Evolutionary conservation across 2,888 invertebrate species (phyloP), one percentile per base, ranked within the genome.

Genomic region (Phrixothrix hirtus): DNA sequence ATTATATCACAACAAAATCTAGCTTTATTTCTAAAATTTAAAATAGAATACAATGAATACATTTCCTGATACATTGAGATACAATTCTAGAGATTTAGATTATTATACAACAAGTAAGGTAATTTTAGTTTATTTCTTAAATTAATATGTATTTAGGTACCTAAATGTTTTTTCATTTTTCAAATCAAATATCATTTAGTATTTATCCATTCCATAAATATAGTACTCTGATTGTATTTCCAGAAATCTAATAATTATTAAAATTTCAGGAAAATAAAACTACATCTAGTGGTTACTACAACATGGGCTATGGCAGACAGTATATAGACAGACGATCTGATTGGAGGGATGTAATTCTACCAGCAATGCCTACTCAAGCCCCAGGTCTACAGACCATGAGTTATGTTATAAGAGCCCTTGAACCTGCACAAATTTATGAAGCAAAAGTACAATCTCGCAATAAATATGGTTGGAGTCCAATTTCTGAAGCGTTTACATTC

Each of bases 361-460:
- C 83, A 9, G 81, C 82, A 31, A 71, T 46, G 49, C 59, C 62
- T 7, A 45, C 75, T 44, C 80, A 80, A 67, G 61, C 66, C 37
- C 78, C 79, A 55, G 81, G 80, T 59, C 76, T 81, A 32, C 84
- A 85, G 68, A 79, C 81, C 62, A 84, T 84, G 81, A 83, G 82
- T 63, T 85, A 85, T 72, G 78, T 84, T 72, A 84, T 86, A 67
- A 78, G 81, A 60, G 83, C 82, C 41, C 76, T 86, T 62, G 84
- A 85, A 67, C 80, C 84, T 9, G 83, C 81, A 55, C 80, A 82
- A 48, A 81, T 83, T 65, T 86, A 86, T 66, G 85, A 86, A 67
- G 85, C 85, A 45, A 81, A 81, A 68, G 84, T 86, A 47, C 81
- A 82, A 64, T 83, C 85, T 46, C 80, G 81, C 68, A 86, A 86